These are phyloP conservation scores for Irena cyanogastra DNA, from an alignment of 2,113 vertebrate genomes.

Conservation along the genomic window DNA sequence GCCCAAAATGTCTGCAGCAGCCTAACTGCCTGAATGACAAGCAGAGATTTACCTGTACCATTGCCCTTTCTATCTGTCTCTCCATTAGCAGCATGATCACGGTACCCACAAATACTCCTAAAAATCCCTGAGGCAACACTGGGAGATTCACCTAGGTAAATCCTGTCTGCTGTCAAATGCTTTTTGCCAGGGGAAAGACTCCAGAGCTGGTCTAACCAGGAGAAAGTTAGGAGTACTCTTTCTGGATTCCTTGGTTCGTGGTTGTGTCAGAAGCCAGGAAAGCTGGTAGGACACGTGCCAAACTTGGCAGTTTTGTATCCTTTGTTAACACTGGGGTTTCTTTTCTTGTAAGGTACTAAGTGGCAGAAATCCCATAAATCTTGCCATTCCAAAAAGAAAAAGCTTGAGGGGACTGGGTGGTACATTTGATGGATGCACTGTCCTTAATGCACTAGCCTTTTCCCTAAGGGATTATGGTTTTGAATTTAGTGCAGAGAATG, in stretches of 20 bases:
- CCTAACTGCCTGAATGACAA: neutral
- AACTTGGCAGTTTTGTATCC: neutral
- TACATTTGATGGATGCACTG: conserved; percentile 5
- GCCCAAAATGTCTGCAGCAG: neutral
- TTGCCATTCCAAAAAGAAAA: conserved; percentile 51
- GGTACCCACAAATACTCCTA: neutral
- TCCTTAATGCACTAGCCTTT: conserved; percentile 14
- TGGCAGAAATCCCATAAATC: conserved; percentile 26
- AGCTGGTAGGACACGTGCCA: neutral
- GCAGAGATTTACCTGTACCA: neutral
- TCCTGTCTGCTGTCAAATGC: neutral
- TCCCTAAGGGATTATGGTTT: conserved; percentile 37
- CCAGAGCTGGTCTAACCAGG: neutral
- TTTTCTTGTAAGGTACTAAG: conserved; percentile 50
- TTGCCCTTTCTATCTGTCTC: neutral
- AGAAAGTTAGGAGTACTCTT: neutral
- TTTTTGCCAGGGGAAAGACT: neutral
- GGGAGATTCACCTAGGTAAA: neutral
- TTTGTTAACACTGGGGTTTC: neutral
- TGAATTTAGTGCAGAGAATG: conserved; percentile 20
- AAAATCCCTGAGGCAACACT: neutral
- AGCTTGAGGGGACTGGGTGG: conserved; percentile 14
- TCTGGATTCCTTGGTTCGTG: neutral
- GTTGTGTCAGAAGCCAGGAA: neutral
- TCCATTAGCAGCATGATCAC: neutral